Base-by-base conservation (phyloP, 2,113 vertebrate genomes). In the Forbesichthys papilliferus region DNA sequence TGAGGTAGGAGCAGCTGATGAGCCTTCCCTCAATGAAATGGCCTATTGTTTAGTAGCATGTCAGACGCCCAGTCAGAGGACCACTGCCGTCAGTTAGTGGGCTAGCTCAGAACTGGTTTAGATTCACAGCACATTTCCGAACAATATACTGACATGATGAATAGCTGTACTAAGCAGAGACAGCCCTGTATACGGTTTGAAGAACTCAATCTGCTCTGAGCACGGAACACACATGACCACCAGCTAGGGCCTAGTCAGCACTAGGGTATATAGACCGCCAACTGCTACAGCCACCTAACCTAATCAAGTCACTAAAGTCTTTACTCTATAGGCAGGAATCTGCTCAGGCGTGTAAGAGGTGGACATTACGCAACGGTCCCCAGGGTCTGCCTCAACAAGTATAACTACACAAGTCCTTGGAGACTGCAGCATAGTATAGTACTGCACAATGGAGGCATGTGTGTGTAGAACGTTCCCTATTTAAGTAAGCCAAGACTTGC, bases 51-150 rank as follows among this genome's bases (percentile, higher is more conserved):
- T 79, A 78, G 79, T 74, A 84, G 82, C 81, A 74, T 80, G 83
- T 88, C 86, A 90, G 89, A 85, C 88, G 89, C 85, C 81, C 79
- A 84, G 85, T 89, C 84, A 81, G 81, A 86, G 77, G 84, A 86
- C 78, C 67, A 70, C 75, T 78, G 70, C 73, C 81, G 60, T 62
- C 9, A 8, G 79, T 82, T 63, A 11, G 64, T 80, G 76, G 63
- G 66, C 33, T 6, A 11, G 57, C 75, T 62, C 53, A 67, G 65
- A 73, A 66, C 70, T 53, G 75, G 59, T 84, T 76, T 69, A 51
- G 36, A 83, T 75, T 72, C 73, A 42, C 71, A 16, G 84, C 77
- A 79, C 62, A 48, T 66, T 51, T 16, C 3, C 10, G 55, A 70
- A 69, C 76, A 74, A 60, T 51, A 53, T n/a, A 18, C 76, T 69